Conservation (phyloP, 2,888 invertebrate species). For the Timema cristinae region DNA sequence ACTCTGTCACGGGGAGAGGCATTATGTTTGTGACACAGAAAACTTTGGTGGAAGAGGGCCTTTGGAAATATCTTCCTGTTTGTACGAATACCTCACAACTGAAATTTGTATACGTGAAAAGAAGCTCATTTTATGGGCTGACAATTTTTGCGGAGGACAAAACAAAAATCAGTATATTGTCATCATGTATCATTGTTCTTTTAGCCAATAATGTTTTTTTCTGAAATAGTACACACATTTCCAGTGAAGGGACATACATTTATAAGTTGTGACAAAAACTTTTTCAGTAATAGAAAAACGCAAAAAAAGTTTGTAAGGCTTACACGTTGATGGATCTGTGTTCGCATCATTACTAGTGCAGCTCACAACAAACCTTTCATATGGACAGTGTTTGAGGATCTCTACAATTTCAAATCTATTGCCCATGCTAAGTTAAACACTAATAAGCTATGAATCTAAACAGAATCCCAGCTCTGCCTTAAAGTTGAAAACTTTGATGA, state of each 20-base stretch:
- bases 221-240: not conserved
- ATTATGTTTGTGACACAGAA: not conserved
- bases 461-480: not conserved
- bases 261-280: not conserved
- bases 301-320: not conserved
- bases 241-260: not conserved
- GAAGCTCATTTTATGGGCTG: slow-evolving; percentile 7
- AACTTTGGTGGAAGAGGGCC: not conserved
- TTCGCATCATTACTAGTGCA: not conserved
- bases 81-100: not conserved
- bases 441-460: not conserved
- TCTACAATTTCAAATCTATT: not conserved
- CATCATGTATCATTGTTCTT: not conserved
- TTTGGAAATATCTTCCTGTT: not conserved
- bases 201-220: not conserved
- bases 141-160: not conserved
- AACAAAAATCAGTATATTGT: not conserved
- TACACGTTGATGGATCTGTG: not conserved
- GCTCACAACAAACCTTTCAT: slow-evolving; percentile 1
- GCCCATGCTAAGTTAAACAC: not conserved
- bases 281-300: not conserved
- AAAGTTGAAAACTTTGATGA: not conserved
- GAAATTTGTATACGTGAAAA: not conserved
- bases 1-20: not conserved
- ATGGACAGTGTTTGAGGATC: not conserved